Evolutionary conservation across 2,797 vertebrate genomes (phyloP), one percentile per base, ranked within the genome.

Genomic region (Tolypeutes matacus): DNA sequence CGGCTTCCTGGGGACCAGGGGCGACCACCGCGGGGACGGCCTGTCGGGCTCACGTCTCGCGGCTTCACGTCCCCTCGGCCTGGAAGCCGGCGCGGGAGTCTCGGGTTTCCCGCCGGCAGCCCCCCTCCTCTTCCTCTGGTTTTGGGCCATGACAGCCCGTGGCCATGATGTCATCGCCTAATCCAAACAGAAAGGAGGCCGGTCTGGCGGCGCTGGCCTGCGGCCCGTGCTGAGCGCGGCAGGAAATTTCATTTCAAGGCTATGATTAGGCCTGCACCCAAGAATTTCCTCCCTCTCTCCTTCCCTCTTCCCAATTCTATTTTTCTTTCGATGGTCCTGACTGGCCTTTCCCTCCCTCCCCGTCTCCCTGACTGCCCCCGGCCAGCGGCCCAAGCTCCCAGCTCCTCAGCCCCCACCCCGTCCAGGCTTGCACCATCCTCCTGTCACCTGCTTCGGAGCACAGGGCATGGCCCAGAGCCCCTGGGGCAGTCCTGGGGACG

Each of bases 121-220:
- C 56, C 46, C 46, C 69, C 94, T 76, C 39, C 9, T 49, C 91
- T 81, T 81, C 95, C 92, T 96, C 31, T 53, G 81, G 65, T 82
- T 83, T 27, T 76, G 90, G 87, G 64, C 91, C 82, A 93, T 86
- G 94, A 69, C 11, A 18, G 77, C 87, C 84, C 81, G 87, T 9
- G 77, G 94, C 95, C 89, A 88, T 96, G 95, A 96, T 92, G 95
- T 97, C 97, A 97, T 93, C 27, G 34, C 91, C 86, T 82, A 95
- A 89, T 94, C 73, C 95, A 82, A 92, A 96, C 95, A 89, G 95
- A 15, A 11, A 46, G 93, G 93, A 90, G 94, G 88, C 88, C 76
- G 96, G 86, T 11, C 46, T 27, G 92, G 31, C 67, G 12, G 94
- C 4, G 18, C 34, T 89, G 96, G 97, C 96, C 0, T 51, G 93